Percentiles rank a stretch among this genome's conserved stretches.
phyloP scores from a whole-genome alignment of 2,797 vertebrate species.

The Acanthurus tractus region DNA sequence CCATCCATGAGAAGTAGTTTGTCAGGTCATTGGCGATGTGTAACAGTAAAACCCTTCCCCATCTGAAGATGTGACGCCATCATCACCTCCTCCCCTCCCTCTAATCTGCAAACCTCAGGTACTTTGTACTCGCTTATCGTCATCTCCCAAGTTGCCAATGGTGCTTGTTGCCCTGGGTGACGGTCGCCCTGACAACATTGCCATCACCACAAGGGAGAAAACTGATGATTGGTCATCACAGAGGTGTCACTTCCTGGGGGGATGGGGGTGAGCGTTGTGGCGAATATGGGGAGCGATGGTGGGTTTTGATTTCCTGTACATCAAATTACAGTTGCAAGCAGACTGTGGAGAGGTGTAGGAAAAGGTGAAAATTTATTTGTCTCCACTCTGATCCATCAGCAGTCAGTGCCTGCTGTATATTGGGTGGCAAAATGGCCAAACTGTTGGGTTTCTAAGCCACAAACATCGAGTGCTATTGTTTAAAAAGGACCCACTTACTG shows the following conservation, averaged over 20 bases:
- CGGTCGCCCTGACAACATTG: conserved; percentile 75
- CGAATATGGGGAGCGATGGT: conserved; percentile 14
- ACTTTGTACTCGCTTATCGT: conserved; percentile 59
- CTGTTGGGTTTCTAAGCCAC: neutral
- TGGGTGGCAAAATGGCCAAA: neutral
- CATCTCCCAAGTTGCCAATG: conserved; percentile 51
- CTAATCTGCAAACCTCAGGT: conserved; percentile 51
- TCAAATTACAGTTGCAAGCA: conserved; percentile 14
- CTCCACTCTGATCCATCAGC: neutral
- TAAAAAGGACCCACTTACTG: conserved; percentile 4
- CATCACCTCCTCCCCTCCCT: neutral
- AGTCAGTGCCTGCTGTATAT: neutral
- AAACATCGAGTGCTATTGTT: conserved; percentile 2
- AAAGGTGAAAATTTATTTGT: conserved; percentile 1
- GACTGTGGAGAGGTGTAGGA: conserved; percentile 17
- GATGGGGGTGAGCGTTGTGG: conserved; percentile 7
- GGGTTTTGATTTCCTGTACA: conserved; percentile 25
- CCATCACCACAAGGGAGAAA: conserved; percentile 70
- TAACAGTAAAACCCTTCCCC: conserved; percentile 10
- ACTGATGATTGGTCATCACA: conserved; percentile 75
- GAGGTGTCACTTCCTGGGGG: conserved; percentile 74
- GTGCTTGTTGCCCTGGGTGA: conserved; percentile 72
- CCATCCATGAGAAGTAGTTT: neutral
- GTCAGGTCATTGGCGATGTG: neutral
- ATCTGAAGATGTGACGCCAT: conserved; percentile 1